These are phyloP conservation scores for Actinernus sp. DNA, from an alignment of 92 coral and sea anemone genomes.

Conservation along the genomic window DNA sequence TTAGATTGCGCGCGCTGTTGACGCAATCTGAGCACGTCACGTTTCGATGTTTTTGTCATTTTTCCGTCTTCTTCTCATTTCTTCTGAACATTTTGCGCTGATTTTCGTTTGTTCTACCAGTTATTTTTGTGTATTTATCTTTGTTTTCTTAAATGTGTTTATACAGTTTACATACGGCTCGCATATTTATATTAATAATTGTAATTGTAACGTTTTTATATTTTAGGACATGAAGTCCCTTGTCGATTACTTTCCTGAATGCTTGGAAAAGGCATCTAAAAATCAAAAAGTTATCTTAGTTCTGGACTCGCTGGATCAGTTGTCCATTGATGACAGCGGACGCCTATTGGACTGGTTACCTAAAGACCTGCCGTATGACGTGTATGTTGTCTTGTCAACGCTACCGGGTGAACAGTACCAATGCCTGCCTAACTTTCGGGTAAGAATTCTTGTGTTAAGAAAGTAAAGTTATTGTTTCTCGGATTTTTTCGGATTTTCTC, in stretches of 20 bases:
- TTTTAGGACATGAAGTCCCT: constrained; percentile 91
- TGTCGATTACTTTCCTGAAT: constrained; percentile 72
- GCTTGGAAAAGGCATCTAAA: constrained; percentile 87
- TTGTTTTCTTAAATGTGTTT: too few relatives aligned
- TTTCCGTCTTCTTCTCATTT: too few relatives aligned
- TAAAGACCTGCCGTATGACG: constrained; percentile 68
- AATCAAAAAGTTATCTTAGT: constrained; percentile 74
- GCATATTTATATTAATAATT: too few relatives aligned
- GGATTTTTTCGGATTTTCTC: too few relatives aligned
- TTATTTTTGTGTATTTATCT: too few relatives aligned
- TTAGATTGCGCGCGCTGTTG: too few relatives aligned
- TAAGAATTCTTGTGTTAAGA: constrained; percentile 24
- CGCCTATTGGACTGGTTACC: constrained; percentile 94
- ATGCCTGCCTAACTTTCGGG: constrained; percentile 88
- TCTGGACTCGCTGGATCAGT: constrained; percentile 95
- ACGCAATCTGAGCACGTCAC: too few relatives aligned
- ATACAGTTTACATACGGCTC: too few relatives aligned
- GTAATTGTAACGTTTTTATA: neutral
- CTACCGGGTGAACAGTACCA: constrained; percentile 89
- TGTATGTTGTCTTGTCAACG: constrained; percentile 83
- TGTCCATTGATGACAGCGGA: constrained; percentile 95
- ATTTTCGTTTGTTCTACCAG: too few relatives aligned
- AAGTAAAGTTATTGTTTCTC: too few relatives aligned
- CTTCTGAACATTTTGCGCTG: too few relatives aligned
- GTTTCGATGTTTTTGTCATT: too few relatives aligned